Base-by-base conservation (phyloP, 2,888 invertebrate genomes). In the Salticus scenicus region DNA sequence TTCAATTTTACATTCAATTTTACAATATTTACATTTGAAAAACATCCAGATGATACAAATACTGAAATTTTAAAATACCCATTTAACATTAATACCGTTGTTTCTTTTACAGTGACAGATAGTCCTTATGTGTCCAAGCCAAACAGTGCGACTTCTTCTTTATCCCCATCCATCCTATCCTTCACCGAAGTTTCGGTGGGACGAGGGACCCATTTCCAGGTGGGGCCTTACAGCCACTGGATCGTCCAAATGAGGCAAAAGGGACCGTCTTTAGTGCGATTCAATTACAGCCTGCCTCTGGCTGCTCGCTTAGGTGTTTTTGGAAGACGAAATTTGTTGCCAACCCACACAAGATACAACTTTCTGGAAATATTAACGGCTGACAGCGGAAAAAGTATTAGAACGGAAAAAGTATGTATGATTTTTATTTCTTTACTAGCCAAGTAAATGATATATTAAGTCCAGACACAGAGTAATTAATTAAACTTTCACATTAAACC, bases 141-240 rank as follows among this genome's bases (percentile, higher is more conserved):
- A 24, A 30, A 28, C 57, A 80, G 67, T 27, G 69, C 63, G 30
- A 24, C 64, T 27, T 70, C 86, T 4, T 75, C 86, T 7, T 95
- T 96, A 90, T 95, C 96, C 90, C 96, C 96, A 90, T 95, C 96
- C 91, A 51, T 64, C 24, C 42, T 84, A 14, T 94, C 94, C 78
- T 90, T 89, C 89, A 88, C 89, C 88, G 89, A 89, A 72, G 88
- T 89, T 88, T 89, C 75, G 14, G 72, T 97, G 91, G 96, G 96
- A 92, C 95, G 95, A 90, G 93, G 95, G 88, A 95, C 96, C 91
- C 89, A 95, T 90, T 95, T 95, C 90, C 94, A 94, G 88, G 95
- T 97, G 91, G 95, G 96, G 90, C 95, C 97, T 90, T 96, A 95
- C 92, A 96, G 96, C 91, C 97, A 97, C 92, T 97, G 97, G 97